These are phyloP conservation scores for Danionella cerebrum DNA, from an alignment of 2,113 vertebrate species.

Conservation along the genomic window DNA sequence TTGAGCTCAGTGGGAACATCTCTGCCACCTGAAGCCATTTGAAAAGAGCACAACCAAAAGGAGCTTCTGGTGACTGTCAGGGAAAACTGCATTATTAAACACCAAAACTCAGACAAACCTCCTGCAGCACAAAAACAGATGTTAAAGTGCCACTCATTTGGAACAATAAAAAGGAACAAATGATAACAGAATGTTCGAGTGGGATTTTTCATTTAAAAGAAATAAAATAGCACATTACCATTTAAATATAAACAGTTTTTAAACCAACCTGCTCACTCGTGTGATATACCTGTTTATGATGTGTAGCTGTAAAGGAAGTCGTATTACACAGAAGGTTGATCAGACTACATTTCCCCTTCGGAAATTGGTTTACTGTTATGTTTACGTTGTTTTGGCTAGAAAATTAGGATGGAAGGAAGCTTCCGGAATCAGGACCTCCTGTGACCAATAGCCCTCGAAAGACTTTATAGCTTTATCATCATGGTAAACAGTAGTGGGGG, in stretches of 20 bases:
- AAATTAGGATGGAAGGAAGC: slow-evolving; percentile 51
- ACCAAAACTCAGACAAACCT: background rate
- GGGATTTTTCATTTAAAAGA: no score
- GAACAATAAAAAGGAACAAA: no score
- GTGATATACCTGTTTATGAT: background rate
- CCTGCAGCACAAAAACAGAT: background rate
- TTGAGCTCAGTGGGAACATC: slow-evolving; percentile 26
- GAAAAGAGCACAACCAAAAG: slow-evolving; percentile 3
- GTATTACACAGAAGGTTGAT: background rate
- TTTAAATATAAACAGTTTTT: background rate
- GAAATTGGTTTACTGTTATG: background rate
- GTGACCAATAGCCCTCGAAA: background rate
- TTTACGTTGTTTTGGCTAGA: slow-evolving; percentile 37
- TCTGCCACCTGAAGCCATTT: slow-evolving; percentile 20
- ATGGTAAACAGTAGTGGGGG: background rate
- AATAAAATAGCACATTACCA: no score
- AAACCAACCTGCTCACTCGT: background rate
- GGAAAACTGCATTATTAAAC: background rate
- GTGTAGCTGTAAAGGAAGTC: background rate
- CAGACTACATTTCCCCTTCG: background rate
- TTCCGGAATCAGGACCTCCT: slow-evolving; percentile 50
- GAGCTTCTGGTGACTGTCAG: background rate
- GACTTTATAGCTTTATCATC: background rate
- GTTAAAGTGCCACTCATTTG: no score
- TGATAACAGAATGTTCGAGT: no score